A percentile compares a stretch with the other conserved stretches of the same genome.
Conservation (phyloP, 1,140 invertebrate genomes). For the Panagrolaimus sp. region DNA sequence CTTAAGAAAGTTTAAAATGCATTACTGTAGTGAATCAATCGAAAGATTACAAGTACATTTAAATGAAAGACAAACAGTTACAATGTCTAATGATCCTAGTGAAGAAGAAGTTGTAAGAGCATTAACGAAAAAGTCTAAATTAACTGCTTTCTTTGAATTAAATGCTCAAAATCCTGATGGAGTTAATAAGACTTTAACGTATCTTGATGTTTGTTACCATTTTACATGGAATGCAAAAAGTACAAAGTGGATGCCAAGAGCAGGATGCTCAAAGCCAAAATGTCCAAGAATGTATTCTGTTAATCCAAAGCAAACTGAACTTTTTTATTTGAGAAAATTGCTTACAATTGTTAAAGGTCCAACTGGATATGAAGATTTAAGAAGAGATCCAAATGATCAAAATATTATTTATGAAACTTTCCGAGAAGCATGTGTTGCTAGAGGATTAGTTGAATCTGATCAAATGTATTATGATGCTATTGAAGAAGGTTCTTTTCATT, state of each 20-base stretch:
- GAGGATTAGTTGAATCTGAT: neutral
- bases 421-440: neutral
- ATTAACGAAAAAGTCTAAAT: neutral
- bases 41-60: neutral
- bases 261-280: constrained; percentile 3
- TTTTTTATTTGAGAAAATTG: neutral
- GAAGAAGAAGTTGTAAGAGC: neutral
- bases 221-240: neutral
- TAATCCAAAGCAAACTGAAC: neutral
- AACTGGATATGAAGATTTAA: no score
- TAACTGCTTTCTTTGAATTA: neutral
- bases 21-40: neutral
- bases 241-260: neutral
- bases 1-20: neutral
- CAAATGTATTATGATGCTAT: neutral
- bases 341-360: neutral
- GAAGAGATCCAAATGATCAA: neutral
- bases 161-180: neutral
- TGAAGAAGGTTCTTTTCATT: neutral
- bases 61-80: neutral
- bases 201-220: neutral
- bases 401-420: neutral
- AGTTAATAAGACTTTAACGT: neutral
- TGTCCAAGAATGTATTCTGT: neutral
- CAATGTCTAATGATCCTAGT: neutral